Evolutionary conservation across 1,140 invertebrate species (phyloP).

Genomic region (Mamestra configurata): DNA sequence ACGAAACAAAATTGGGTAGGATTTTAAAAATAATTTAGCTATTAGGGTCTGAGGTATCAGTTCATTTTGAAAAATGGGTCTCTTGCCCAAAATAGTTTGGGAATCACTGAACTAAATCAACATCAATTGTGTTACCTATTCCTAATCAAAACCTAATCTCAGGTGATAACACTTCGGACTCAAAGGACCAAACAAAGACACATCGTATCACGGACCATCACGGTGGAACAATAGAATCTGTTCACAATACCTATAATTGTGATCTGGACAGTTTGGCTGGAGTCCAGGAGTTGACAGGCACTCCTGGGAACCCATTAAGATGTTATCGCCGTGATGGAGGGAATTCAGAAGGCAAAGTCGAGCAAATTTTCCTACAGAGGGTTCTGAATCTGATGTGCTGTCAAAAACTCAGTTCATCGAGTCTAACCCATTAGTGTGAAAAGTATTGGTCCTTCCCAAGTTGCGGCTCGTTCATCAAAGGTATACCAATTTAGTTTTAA

Average conservation of each 20-base stretch:
- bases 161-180: background rate
- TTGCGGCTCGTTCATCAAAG: too few species aligned
- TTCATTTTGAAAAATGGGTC: too few species aligned
- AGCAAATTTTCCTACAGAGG: background rate
- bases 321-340: conserved; percentile 65
- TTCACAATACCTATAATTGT: conserved; percentile 40
- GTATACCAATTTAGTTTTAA: too few species aligned
- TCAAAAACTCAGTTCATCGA: too few species aligned
- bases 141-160: background rate
- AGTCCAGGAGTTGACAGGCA: conserved; percentile 53
- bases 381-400: too few species aligned
- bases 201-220: background rate
- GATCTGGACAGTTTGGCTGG: conserved; percentile 45
- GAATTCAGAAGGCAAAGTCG: background rate
- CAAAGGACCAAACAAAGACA: conserved; percentile 10
- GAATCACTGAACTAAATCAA: background rate
- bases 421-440: too few species aligned
- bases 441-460: too few species aligned
- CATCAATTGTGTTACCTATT: background rate
- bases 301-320: conserved; percentile 67
- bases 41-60: too few species aligned
- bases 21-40: too few species aligned
- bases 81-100: too few species aligned
- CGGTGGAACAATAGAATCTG: conserved; percentile 19
- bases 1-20: too few species aligned